These are phyloP conservation scores for Hydrotaea cyrtoneurina DNA, from an alignment of 2,888 invertebrate species.

Conservation along the genomic window DNA sequence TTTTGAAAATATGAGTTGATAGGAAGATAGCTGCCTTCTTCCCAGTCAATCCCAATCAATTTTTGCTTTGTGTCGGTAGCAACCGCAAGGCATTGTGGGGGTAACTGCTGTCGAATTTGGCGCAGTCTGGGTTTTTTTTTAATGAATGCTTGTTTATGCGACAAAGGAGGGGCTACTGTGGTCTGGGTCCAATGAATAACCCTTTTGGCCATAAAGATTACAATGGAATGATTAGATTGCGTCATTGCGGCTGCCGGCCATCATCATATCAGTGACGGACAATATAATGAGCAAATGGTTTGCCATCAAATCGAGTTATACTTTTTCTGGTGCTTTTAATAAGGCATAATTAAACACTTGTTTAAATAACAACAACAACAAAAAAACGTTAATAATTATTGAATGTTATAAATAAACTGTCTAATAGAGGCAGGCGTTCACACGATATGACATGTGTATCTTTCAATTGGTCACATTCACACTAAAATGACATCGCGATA, in stretches of 20 bases:
- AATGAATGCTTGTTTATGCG: conserved; percentile 32
- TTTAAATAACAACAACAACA: not conserved
- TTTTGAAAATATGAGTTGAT: conserved; percentile 9
- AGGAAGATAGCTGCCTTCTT: too few species aligned
- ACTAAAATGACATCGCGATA: too few species aligned
- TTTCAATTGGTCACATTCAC: too few species aligned
- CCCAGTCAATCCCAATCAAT: not conserved
- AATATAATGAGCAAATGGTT: not conserved
- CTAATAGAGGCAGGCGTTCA: too few species aligned
- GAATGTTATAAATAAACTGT: too few species aligned
- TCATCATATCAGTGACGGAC: not conserved
- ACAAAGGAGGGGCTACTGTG: not conserved
- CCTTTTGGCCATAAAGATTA: conserved; percentile 47
- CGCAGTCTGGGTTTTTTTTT: too few species aligned
- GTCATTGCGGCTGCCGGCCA: not conserved
- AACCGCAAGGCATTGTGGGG: not conserved
- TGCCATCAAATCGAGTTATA: not conserved
- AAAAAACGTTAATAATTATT: not conserved
- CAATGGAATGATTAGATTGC: conserved; percentile 44
- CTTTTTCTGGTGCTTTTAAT: not conserved
- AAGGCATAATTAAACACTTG: not conserved
- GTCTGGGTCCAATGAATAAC: conserved; percentile 6
- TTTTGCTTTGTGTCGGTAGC: not conserved
- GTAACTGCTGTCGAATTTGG: too few species aligned
- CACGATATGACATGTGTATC: too few species aligned